Evolutionary conservation across 2,113 vertebrate species (phyloP).

Genomic region (Smithornis capensis): DNA sequence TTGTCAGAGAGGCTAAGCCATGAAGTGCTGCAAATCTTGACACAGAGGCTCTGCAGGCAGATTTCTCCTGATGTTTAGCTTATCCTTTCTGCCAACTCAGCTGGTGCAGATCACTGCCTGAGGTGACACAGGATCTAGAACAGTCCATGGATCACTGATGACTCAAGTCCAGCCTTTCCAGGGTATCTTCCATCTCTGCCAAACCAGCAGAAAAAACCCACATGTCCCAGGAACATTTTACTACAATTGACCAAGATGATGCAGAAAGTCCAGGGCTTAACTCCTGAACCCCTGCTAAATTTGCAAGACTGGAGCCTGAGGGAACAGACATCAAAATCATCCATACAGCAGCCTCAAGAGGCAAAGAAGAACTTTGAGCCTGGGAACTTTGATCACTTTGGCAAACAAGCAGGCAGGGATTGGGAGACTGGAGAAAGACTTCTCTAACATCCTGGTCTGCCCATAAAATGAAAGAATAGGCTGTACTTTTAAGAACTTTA

Average conservation of each 20-base stretch:
- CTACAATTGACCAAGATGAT: not conserved
- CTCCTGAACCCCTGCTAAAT: not conserved
- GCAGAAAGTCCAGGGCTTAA: not conserved
- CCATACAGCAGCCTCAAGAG: not conserved
- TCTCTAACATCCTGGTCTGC: not conserved
- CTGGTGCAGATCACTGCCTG: not conserved
- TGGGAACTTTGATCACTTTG: not conserved
- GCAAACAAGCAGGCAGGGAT: not conserved
- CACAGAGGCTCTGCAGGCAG: not conserved
- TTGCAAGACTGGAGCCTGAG: not conserved
- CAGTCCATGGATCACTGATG: not conserved
- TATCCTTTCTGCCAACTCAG: not conserved
- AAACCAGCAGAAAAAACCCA: not conserved
- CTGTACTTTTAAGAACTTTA: constrained; percentile 14
- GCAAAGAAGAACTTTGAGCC: constrained; percentile 3
- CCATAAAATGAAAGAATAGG: constrained; percentile 34
- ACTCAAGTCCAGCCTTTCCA: not conserved
- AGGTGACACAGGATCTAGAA: not conserved
- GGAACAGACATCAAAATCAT: not conserved
- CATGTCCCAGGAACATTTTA: not conserved
- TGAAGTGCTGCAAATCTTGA: not conserved
- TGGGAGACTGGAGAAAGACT: not conserved
- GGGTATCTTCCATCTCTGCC: not conserved
- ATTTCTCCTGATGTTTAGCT: not conserved
- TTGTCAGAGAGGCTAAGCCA: not conserved